These are phyloP conservation scores for Gopherus flavomarginatus DNA, from an alignment of 2,113 vertebrate species.

Conservation along the genomic window DNA sequence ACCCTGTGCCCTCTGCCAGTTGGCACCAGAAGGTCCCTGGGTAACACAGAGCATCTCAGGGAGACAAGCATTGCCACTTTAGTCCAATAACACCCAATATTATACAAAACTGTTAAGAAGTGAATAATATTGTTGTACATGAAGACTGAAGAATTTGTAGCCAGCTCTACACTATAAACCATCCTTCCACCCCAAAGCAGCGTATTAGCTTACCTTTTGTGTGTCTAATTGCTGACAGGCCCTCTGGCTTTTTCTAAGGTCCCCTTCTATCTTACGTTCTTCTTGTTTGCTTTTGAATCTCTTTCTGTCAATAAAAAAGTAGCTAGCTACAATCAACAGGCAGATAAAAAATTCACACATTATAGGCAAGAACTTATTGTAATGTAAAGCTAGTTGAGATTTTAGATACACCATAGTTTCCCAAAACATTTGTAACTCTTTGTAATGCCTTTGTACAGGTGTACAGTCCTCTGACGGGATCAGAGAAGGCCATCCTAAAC, in stretches of 20 bases:
- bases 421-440: neutral
- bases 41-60: neutral
- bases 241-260: constrained; percentile 90
- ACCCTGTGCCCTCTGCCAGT: neutral
- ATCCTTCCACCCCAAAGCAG: neutral
- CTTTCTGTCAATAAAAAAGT: constrained; percentile 76
- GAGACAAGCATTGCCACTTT: neutral
- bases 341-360: neutral
- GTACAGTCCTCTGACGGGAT: neutral
- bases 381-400: neutral
- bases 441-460: neutral
- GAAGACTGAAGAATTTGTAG: neutral
- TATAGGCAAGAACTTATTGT: neutral
- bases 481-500: neutral
- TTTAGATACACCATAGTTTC: neutral
- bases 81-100: neutral
- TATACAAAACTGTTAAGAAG: neutral
- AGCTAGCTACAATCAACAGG: neutral
- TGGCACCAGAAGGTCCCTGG: neutral
- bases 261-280: constrained; percentile 89
- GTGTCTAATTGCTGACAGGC: constrained; percentile 93
- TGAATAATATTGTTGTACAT: neutral
- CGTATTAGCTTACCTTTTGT: constrained; percentile 84
- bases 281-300: constrained; percentile 92
- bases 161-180: neutral